Conservation (phyloP, 2,888 invertebrate genomes). For the Lacanobia wlatinum region DNA sequence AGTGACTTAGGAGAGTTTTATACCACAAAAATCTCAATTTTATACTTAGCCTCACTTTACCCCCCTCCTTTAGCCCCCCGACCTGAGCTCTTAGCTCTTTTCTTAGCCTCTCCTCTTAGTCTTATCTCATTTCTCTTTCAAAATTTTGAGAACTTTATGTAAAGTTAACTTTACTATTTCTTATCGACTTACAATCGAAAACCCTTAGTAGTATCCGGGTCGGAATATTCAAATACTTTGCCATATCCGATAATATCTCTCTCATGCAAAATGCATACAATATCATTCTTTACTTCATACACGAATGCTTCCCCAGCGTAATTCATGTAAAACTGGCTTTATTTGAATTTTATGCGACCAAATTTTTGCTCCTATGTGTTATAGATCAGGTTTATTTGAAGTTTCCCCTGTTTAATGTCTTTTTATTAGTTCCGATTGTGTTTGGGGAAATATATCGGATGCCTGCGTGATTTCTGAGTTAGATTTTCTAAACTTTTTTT, state of each 20-base stretch:
- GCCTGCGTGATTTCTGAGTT: background rate
- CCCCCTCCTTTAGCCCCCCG: too few species aligned
- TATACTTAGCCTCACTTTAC: too few species aligned
- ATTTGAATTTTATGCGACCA: constrained; percentile 87
- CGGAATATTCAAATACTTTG: constrained; percentile 88
- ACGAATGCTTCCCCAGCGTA: constrained; percentile 84
- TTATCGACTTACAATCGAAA: constrained; percentile 58
- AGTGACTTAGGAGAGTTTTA: too few species aligned
- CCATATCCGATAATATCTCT: constrained; percentile 88
- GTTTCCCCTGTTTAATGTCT: constrained; percentile 36
- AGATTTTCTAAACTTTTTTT: background rate
- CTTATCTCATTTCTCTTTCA: background rate
- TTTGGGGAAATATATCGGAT: constrained; percentile 10
- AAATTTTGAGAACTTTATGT: background rate
- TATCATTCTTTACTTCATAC: constrained; percentile 89
- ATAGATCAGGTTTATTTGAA: constrained; percentile 56
- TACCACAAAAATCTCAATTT: too few species aligned
- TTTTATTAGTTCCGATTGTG: constrained; percentile 31
- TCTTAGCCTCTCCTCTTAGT: too few species aligned
- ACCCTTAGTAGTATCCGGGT: constrained; percentile 69
- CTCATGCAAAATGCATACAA: constrained; percentile 90
- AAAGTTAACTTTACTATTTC: background rate
- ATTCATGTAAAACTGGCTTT: constrained; percentile 89
- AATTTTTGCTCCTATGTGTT: constrained; percentile 68
- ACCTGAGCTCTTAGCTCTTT: too few species aligned